phyloP scores from a whole-genome alignment of 2,888 invertebrate genomes.

The Troides aeacus region DNA sequence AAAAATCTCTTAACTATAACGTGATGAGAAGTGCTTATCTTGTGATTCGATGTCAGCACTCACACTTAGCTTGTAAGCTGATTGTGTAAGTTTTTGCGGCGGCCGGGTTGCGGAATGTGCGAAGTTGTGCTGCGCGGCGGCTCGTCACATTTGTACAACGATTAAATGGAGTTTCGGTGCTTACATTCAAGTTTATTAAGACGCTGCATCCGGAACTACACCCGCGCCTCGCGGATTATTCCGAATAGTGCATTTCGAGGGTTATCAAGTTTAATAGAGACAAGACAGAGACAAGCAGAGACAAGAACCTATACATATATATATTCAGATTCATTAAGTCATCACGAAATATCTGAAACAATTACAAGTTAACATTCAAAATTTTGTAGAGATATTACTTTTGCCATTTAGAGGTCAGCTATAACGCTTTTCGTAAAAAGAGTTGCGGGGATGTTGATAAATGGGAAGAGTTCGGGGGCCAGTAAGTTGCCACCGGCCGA shows the following conservation, averaged over 20 bases:
- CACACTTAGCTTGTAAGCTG: not conserved
- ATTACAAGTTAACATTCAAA: too few species aligned
- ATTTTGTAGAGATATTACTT: too few species aligned
- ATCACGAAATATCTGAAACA: too few species aligned
- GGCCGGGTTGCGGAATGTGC: constrained; percentile 45
- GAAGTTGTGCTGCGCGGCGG: constrained; percentile 35
- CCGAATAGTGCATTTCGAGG: constrained; percentile 6
- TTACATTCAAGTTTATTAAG: constrained; percentile 30
- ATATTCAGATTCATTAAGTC: too few species aligned
- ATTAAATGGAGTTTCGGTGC: constrained; percentile 41
- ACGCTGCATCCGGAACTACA: constrained; percentile 13
- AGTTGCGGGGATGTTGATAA: too few species aligned
- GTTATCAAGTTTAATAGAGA: not conserved
- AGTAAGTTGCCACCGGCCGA: too few species aligned
- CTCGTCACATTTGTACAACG: constrained; percentile 42
- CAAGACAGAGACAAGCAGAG: too few species aligned
- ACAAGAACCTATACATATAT: too few species aligned
- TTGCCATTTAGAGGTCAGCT: too few species aligned
- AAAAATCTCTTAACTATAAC: too few species aligned
- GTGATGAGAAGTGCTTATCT: not conserved
- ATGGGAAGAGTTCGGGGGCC: too few species aligned
- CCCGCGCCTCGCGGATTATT: constrained; percentile 18
- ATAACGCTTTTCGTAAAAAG: too few species aligned
- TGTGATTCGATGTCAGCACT: constrained; percentile 1
- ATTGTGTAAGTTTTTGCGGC: constrained; percentile 64